These are phyloP conservation scores for Metacarcinus magister DNA, from an alignment of 2,888 invertebrate species.

Conservation along the genomic window DNA sequence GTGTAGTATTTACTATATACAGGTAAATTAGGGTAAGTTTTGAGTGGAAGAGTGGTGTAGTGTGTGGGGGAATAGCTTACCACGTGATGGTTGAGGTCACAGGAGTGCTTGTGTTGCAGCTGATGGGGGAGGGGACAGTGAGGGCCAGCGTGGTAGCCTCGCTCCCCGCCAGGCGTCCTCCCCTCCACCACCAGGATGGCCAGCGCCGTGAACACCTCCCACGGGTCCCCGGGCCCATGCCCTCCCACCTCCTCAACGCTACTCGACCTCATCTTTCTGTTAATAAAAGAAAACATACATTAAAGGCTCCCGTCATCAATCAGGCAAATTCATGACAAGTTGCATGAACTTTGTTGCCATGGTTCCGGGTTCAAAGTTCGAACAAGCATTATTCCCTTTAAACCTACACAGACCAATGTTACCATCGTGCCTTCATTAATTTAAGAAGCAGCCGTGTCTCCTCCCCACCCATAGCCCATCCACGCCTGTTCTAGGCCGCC, in stretches of 20 bases:
- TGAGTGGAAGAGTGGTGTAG: background rate
- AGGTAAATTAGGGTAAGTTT: background rate
- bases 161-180: constrained; percentile 86
- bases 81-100: constrained; percentile 83
- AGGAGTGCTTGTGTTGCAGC: constrained; percentile 83
- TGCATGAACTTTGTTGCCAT: background rate
- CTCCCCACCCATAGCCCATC: background rate
- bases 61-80: constrained; percentile 83
- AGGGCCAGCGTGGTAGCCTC: constrained; percentile 82
- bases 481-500: background rate
- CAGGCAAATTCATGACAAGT: background rate
- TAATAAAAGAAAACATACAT: background rate
- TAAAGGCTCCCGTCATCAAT: background rate
- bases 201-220: constrained; percentile 87
- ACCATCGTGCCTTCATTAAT: background rate
- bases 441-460: background rate
- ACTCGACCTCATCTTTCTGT: constrained; percentile 79
- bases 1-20: background rate
- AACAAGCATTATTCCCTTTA: constrained; percentile 37
- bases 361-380: constrained; percentile 49
- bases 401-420: background rate
- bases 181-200: constrained; percentile 88
- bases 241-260: constrained; percentile 79
- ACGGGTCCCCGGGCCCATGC: constrained; percentile 85
- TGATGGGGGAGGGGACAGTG: constrained; percentile 81